Evolutionary conservation across 2,113 vertebrate species (phyloP).

Genomic region (Hemichromis elongatus): DNA sequence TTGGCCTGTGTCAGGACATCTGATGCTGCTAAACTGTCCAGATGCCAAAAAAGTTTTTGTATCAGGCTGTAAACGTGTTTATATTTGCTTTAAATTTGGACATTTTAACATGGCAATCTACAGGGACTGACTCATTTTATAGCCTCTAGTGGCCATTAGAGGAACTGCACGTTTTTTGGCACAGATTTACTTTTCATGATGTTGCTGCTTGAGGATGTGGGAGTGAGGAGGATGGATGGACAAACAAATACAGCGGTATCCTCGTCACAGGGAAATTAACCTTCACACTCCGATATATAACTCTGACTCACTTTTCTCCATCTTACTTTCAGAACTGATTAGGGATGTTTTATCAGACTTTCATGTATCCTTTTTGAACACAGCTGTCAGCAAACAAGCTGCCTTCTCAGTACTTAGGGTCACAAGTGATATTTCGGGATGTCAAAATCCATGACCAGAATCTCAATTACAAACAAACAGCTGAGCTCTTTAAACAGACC

Average conservation of each 20-base stretch:
- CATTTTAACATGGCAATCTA: background rate
- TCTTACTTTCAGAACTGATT: background rate
- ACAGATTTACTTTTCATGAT: background rate
- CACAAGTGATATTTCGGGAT: background rate
- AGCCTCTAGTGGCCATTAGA: background rate
- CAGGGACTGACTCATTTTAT: background rate
- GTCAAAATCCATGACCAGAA: background rate
- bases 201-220: background rate
- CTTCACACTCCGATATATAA: background rate
- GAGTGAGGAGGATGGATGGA: background rate
- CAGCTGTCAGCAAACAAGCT: background rate
- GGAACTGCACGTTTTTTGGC: background rate
- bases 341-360: background rate
- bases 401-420: background rate
- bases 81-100: background rate
- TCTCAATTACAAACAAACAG: background rate
- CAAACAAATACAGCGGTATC: background rate
- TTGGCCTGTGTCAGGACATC: too few relatives aligned
- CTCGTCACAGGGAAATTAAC: background rate
- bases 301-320: background rate
- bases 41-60: background rate
- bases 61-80: background rate
- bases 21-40: background rate
- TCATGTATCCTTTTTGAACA: background rate
- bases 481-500: background rate